A percentile compares a stretch with the other conserved stretches of the same genome.
These are phyloP conservation scores for Caenorhabditis sp. DNA, from an alignment of 2,888 invertebrate species.

Conservation along the genomic window DNA sequence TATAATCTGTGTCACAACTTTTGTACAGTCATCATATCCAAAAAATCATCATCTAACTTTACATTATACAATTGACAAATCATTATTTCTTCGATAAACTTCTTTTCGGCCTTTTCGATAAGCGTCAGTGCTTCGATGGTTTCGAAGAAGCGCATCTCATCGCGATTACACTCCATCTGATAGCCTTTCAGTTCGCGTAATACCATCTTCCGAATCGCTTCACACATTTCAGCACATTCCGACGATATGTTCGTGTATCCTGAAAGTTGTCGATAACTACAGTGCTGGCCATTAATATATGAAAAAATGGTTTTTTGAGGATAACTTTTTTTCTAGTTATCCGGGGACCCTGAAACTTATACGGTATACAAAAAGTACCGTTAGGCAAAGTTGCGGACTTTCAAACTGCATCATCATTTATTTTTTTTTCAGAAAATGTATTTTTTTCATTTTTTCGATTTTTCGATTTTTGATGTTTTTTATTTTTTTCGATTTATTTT, in stretches of 20 bases:
- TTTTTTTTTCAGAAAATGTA: too few relatives aligned
- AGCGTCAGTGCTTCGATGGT: constrained; percentile 7
- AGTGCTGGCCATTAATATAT: too few relatives aligned
- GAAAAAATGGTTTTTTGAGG: too few relatives aligned
- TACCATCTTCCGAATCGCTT: constrained; percentile 21
- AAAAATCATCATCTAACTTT: constrained; percentile 19
- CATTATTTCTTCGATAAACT: constrained; percentile 21
- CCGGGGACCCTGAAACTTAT: too few relatives aligned
- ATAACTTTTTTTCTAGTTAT: too few relatives aligned
- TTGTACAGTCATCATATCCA: constrained; percentile 8
- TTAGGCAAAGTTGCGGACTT: too few relatives aligned
- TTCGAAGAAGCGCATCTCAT: constrained; percentile 4
- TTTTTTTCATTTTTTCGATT: too few relatives aligned
- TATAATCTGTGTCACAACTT: too few relatives aligned
- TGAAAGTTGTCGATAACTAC: not conserved
- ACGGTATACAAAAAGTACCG: too few relatives aligned
- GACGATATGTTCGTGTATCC: constrained; percentile 19
- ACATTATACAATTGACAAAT: constrained; percentile 26
- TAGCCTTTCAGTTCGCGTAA: constrained; percentile 3
- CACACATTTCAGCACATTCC: constrained; percentile 2
- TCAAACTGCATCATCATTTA: too few relatives aligned
- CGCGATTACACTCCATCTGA: not conserved
- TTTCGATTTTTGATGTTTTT: too few relatives aligned
- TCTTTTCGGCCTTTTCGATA: constrained; percentile 8
- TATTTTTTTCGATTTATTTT: too few relatives aligned